Evolutionary conservation across 2,888 invertebrate species (phyloP).

Genomic region (Colletes collaris): DNA sequence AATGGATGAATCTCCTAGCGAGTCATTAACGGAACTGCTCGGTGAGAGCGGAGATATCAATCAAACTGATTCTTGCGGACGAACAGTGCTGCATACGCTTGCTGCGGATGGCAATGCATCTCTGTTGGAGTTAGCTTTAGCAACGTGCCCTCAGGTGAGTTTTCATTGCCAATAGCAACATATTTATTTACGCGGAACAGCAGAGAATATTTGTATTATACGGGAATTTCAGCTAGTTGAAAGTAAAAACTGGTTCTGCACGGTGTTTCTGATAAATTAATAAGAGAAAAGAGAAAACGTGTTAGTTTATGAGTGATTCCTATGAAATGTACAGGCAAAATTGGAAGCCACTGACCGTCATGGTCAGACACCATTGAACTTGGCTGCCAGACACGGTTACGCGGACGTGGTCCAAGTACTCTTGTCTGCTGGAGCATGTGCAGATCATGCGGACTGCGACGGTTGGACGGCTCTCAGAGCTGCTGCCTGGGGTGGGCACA

Average conservation of each 20-base stretch:
- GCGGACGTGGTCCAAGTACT: conserved; percentile 88
- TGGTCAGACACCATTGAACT: conserved; percentile 94
- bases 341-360: conserved; percentile 89
- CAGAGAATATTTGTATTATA: neutral
- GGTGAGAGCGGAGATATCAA: conserved; percentile 84
- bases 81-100: conserved; percentile 90
- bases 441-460: conserved; percentile 91
- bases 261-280: too few species aligned
- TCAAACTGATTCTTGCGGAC: conserved; percentile 85
- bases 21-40: conserved; percentile 82
- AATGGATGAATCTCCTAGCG: conserved; percentile 81
- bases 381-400: conserved; percentile 92
- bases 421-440: conserved; percentile 87
- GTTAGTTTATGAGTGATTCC: too few species aligned
- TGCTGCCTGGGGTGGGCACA: conserved; percentile 98
- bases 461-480: conserved; percentile 96
- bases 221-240: too few species aligned
- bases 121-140: conserved; percentile 86
- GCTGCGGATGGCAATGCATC: conserved; percentile 90
- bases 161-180: neutral
- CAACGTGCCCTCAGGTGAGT: conserved; percentile 85
- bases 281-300: too few species aligned
- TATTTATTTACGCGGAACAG: conserved; percentile 8
- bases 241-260: too few species aligned
- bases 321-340: conserved; percentile 73